These are phyloP conservation scores for Vanacampus margaritifer DNA, from an alignment of 2,113 vertebrate species.

Conservation along the genomic window DNA sequence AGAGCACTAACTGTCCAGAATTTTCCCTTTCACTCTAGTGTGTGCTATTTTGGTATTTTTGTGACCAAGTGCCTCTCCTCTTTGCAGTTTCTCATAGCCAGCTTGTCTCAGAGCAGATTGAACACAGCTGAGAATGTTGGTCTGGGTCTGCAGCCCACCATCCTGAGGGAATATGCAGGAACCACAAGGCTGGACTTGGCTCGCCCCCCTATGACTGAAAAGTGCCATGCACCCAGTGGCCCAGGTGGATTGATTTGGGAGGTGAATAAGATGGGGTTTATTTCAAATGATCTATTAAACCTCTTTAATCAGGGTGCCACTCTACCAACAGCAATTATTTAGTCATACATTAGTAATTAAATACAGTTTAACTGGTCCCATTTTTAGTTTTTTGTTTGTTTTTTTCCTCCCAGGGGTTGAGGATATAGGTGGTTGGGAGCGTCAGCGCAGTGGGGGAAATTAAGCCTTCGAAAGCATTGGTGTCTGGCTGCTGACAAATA, in stretches of 20 bases:
- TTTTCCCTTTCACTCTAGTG: slow-evolving; percentile 76
- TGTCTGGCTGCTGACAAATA: slow-evolving; percentile 41
- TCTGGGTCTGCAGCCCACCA: slow-evolving; percentile 80
- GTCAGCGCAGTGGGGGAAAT: background rate
- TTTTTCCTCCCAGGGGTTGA: background rate
- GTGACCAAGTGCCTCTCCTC: slow-evolving; percentile 60
- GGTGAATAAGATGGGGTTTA: slow-evolving; percentile 86
- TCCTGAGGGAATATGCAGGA: slow-evolving; percentile 99
- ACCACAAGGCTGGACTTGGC: slow-evolving; percentile 90
- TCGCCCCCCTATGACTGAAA: slow-evolving; percentile 81
- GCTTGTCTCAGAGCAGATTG: slow-evolving; percentile 99
- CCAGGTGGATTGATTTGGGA: slow-evolving; percentile 91
- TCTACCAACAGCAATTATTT: slow-evolving; percentile 87
- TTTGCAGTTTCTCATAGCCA: slow-evolving; percentile 93
- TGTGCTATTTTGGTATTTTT: slow-evolving; percentile 33
- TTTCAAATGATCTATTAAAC: slow-evolving; percentile 98
- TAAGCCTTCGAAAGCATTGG: slow-evolving; percentile 22
- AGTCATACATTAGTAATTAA: slow-evolving; percentile 69
- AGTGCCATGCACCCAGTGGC: slow-evolving; percentile 86
- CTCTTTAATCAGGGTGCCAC: slow-evolving; percentile 96
- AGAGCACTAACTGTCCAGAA: slow-evolving; percentile 84
- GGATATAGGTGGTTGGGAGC: background rate
- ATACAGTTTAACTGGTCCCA: background rate
- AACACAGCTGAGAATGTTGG: slow-evolving; percentile 99
- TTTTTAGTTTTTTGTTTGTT: background rate